Evolutionary conservation across 2,888 invertebrate species (phyloP), one percentile per base, ranked within the genome.

Genomic region (Rhyacophila evoluta): DNA sequence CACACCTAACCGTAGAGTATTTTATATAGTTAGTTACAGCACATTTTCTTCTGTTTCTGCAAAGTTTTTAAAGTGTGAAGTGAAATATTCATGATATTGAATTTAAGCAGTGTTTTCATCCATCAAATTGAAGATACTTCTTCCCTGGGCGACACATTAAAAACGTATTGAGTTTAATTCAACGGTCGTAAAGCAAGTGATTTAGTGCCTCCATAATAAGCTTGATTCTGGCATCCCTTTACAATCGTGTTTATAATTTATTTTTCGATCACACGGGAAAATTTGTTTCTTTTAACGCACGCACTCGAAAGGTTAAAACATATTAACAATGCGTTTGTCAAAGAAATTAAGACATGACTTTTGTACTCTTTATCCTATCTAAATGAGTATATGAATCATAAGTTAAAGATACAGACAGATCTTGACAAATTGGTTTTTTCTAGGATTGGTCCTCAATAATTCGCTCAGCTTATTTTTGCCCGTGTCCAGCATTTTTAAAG

Each of bases 141-240:
- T 55, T 19, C 55, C 55, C 1, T 19, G 19, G 55, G 55, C 55
- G 55, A 55, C 55, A 55, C 55, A 55, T 55, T 55, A 55, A 55
- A 55, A 55, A 55, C 19, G 55, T 55, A 55, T 55, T 55, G 55
- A 55, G 55, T 55, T 55, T 55, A 55, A 55, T 55, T 25, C 55
- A 55, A 19, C 55, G 55, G 55, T 55, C 55, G 55, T 55, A 55
- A 55, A 55, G 55, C 19, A 55, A 55, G 55, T 55, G 55, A 55
- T 55, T 55, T 55, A 55, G 55, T 55, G 55, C 55, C 55, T 55
- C 55, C 55, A 55, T 55, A 55, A 55, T 55, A 55, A 55, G 55
- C 55, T 55, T 19, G 55, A 55, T 55, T 55, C 55, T 10, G 10
- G 15, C 55, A 55, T 55, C 55, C 55, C 55, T 55, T 55, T 55